Evolutionary conservation across 2,797 vertebrate genomes (phyloP).

Genomic region (Myotis pilosus): DNA sequence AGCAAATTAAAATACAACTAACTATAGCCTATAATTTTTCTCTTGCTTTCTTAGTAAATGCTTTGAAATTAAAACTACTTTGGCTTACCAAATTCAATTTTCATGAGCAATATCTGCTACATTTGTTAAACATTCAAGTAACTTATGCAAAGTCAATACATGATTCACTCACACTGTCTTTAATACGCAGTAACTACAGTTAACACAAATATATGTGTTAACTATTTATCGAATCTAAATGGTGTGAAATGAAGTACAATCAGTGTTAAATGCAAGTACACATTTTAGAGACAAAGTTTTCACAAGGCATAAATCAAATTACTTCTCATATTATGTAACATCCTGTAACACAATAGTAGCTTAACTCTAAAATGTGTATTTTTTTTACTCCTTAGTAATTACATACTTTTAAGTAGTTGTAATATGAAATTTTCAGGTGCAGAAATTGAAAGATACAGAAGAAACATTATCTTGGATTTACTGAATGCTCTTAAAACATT

Average conservation of each 20-base stretch:
- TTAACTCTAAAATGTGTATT: constrained; percentile 1
- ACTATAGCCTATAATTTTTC: not conserved
- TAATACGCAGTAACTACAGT: not conserved
- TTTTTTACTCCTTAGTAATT: constrained; percentile 25
- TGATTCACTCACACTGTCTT: not conserved
- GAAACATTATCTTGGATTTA: not conserved
- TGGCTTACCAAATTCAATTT: constrained; percentile 21
- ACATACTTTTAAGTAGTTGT: constrained; percentile 1
- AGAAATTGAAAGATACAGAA: constrained; percentile 12
- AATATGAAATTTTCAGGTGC: not conserved
- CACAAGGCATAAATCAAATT: constrained; percentile 47
- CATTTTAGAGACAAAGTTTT: constrained; percentile 34
- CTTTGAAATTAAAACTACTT: constrained; percentile 36
- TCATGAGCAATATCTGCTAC: not conserved
- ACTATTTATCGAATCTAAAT: constrained; percentile 15
- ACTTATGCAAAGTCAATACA: not conserved
- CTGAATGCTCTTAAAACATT: not conserved
- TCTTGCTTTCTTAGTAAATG: constrained; percentile 24
- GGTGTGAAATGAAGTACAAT: constrained; percentile 15
- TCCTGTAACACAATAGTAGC: not conserved
- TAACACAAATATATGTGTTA: not conserved
- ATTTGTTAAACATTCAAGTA: constrained; percentile 39
- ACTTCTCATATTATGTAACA: constrained; percentile 8
- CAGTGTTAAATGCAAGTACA: constrained; percentile 16
- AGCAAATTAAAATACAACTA: constrained; percentile 7